Evolutionary conservation across 2,113 vertebrate genomes (phyloP).

Genomic region (Talpa occidentalis): DNA sequence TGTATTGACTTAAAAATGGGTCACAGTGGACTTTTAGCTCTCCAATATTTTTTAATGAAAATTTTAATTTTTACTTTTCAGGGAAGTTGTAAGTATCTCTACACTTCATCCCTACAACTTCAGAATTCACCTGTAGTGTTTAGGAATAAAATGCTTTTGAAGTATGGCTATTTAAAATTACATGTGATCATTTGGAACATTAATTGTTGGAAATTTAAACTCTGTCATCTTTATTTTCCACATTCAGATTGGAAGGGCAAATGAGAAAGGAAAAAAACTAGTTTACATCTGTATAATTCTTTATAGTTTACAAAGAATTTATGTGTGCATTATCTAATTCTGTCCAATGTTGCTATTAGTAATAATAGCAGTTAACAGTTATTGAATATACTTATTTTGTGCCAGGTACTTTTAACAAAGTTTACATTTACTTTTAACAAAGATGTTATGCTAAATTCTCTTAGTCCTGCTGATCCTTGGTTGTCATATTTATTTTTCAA

Average conservation of each 20-base stretch:
- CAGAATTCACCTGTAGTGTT: background rate
- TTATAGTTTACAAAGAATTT: background rate
- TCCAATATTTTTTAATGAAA: background rate
- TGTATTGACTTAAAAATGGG: background rate
- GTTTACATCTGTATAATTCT: background rate
- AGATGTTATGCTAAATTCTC: background rate
- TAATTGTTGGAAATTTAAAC: conserved; percentile 20
- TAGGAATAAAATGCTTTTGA: background rate
- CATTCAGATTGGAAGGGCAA: background rate
- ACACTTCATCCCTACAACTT: background rate
- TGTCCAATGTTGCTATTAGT: background rate
- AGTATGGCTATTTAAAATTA: background rate
- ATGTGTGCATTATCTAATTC: background rate
- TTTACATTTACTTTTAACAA: background rate
- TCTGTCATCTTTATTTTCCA: background rate
- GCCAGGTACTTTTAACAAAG: background rate
- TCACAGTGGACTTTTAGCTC: background rate
- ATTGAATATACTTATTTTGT: background rate
- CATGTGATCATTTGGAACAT: background rate
- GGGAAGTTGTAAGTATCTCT: background rate
- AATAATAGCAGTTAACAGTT: background rate
- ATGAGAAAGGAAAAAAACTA: background rate
- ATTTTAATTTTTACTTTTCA: background rate
- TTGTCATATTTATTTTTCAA: conserved; percentile 58
- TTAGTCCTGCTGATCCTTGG: conserved; percentile 1